phyloP scores from a whole-genome alignment of 2,797 vertebrate genomes.

The Molossus alvarezi region DNA sequence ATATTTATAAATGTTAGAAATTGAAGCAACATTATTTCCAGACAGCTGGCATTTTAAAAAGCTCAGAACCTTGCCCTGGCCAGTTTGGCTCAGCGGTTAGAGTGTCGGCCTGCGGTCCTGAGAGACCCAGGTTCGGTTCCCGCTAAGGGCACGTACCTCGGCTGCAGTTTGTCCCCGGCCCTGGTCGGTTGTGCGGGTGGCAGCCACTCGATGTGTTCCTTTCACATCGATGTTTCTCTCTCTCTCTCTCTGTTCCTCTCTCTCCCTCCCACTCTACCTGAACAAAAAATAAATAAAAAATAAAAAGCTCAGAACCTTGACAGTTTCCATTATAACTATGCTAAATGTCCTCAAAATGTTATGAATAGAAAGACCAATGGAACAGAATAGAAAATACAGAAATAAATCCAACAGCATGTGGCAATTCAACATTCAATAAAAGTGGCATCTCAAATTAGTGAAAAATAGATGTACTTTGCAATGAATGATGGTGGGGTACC shows the following conservation, averaged over 20 bases:
- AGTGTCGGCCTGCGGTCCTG: too few species aligned
- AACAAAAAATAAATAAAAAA: too few species aligned
- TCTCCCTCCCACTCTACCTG: too few species aligned
- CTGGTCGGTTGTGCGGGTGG: too few species aligned
- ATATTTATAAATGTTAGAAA: slow-evolving; percentile 26
- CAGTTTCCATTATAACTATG: slow-evolving; percentile 57
- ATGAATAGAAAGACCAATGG: slow-evolving; percentile 10
- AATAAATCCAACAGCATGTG: not conserved
- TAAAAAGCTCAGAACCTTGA: slow-evolving; percentile 10
- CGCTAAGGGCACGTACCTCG: too few species aligned
- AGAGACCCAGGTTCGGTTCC: too few species aligned
- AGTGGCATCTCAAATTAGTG: not conserved
- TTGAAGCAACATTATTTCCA: not conserved
- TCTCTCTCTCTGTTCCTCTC: too few species aligned
- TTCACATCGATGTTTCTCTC: too few species aligned
- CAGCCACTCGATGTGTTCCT: too few species aligned
- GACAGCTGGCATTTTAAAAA: not conserved
- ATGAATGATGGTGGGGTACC: slow-evolving; percentile 3
- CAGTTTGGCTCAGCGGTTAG: too few species aligned
- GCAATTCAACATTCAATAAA: slow-evolving; percentile 62
- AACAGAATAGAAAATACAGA: slow-evolving; percentile 32
- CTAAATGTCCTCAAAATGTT: slow-evolving; percentile 36
- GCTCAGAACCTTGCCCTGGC: slow-evolving; percentile 7
- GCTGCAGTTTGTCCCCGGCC: too few species aligned
- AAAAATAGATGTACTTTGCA: not conserved